These are phyloP conservation scores for Bombus breviceps DNA, from an alignment of 1,140 invertebrate genomes.

Conservation along the genomic window DNA sequence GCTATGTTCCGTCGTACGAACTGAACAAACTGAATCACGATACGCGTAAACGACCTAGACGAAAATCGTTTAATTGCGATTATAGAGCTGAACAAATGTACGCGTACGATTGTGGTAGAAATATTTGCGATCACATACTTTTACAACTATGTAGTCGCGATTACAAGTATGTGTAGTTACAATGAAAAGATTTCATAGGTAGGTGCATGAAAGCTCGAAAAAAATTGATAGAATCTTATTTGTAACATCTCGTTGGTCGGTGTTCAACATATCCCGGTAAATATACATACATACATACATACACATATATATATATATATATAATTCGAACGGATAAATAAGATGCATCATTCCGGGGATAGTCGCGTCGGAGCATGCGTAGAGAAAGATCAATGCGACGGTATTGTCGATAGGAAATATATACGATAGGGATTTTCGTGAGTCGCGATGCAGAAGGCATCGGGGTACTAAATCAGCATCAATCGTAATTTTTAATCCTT, in stretches of 20 bases:
- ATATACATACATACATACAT: too few relatives aligned
- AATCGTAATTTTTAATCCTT: conserved; percentile 77
- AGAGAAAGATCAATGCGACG: conserved; percentile 70
- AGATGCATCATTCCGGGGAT: conserved; percentile 45
- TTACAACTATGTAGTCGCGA: too few relatives aligned
- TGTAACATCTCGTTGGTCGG: too few relatives aligned
- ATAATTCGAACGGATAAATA: conserved; percentile 18
- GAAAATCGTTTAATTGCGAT: background rate
- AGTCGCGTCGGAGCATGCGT: conserved; percentile 51
- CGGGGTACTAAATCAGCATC: conserved; percentile 71
- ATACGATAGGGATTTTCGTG: conserved; percentile 63
- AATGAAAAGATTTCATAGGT: too few relatives aligned
- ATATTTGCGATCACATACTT: background rate
- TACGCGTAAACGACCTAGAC: background rate
- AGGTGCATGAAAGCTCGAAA: too few relatives aligned
- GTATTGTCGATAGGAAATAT: conserved; percentile 40
- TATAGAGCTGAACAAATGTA: background rate
- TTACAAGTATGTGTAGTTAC: too few relatives aligned
- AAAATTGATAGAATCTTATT: background rate
- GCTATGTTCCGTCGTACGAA: too few relatives aligned
- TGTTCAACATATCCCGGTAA: too few relatives aligned
- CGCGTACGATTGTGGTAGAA: background rate
- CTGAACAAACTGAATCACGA: background rate
- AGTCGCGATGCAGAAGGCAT: conserved; percentile 41
- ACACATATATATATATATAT: too few relatives aligned